A percentile compares a stretch with the other conserved stretches of the same genome.
phyloP scores from a whole-genome alignment of 2,113 vertebrate species.

The Mixornis gularis region DNA sequence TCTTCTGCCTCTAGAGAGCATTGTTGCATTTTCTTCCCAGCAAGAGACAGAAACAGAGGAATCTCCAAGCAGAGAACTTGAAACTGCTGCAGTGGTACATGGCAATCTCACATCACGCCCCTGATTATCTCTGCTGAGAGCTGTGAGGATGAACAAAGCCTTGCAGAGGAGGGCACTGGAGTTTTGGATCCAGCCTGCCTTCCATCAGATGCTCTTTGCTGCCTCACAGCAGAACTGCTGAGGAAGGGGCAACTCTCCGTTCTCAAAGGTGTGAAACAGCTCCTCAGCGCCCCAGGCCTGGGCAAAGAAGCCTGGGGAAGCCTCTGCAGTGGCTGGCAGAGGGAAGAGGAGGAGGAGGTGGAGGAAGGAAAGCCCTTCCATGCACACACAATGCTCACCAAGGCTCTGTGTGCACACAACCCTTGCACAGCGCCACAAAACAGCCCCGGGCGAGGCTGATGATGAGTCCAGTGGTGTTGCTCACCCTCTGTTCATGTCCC shows the following conservation, averaged over 20 bases:
- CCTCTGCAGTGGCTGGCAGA: not conserved
- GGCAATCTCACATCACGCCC: not conserved
- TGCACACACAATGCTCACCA: not conserved
- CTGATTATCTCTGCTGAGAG: not conserved
- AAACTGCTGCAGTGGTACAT: not conserved
- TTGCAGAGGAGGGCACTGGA: not conserved
- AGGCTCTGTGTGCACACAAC: not conserved
- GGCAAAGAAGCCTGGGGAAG: not conserved
- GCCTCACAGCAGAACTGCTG: not conserved
- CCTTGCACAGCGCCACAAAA: not conserved
- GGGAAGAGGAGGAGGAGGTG: not conserved
- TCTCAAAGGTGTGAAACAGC: not conserved
- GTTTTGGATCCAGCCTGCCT: fast-evolving
- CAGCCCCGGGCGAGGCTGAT: fast-evolving
- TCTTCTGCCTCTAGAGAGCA: conserved; percentile 63
- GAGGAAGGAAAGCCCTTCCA: not conserved
- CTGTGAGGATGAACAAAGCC: not conserved
- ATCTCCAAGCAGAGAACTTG: not conserved
- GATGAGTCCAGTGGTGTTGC: fast-evolving
- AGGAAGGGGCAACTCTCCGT: not conserved
- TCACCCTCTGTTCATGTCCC: not conserved
- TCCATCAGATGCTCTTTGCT: not conserved
- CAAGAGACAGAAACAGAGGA: not conserved
- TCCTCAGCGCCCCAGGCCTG: fast-evolving
- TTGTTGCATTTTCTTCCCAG: conserved; percentile 59